Conservation (phyloP, 2,797 vertebrate species). For the Pipistrellus kuhlii region DNA sequence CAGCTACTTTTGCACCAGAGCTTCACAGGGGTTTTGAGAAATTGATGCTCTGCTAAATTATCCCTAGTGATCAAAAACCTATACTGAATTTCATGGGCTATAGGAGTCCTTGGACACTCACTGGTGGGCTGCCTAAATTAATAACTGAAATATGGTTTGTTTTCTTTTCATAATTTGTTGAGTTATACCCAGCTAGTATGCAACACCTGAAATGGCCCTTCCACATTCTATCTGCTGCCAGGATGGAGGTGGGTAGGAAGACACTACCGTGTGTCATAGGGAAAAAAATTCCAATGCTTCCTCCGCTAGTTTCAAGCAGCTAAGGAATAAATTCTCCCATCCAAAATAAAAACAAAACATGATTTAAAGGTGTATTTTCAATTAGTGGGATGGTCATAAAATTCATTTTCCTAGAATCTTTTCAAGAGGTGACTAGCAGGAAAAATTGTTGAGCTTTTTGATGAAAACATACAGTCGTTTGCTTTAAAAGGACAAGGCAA, state of each 20-base stretch:
- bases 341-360: conserved; percentile 58
- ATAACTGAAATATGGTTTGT: background rate
- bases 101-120: background rate
- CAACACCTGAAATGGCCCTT: conserved; percentile 5
- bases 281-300: background rate
- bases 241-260: background rate
- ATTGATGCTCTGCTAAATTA: background rate
- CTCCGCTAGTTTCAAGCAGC: conserved; percentile 42
- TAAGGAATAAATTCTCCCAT: conserved; percentile 38
- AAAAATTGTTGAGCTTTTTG: conserved; percentile 29
- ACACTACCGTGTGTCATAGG: background rate
- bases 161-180: background rate
- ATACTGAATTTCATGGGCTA: background rate
- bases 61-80: background rate
- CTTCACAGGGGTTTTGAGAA: background rate
- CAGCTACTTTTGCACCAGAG: background rate
- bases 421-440: conserved; percentile 51
- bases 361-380: conserved; percentile 57
- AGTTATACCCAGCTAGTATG: background rate
- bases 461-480: conserved; percentile 43
- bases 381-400: conserved; percentile 38
- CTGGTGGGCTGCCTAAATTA: background rate
- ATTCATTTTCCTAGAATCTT: conserved; percentile 57
- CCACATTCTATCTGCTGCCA: background rate
- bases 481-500: conserved; percentile 55